These are phyloP conservation scores for Graptemys geographica DNA, from an alignment of 2,797 vertebrate genomes.

Conservation along the genomic window DNA sequence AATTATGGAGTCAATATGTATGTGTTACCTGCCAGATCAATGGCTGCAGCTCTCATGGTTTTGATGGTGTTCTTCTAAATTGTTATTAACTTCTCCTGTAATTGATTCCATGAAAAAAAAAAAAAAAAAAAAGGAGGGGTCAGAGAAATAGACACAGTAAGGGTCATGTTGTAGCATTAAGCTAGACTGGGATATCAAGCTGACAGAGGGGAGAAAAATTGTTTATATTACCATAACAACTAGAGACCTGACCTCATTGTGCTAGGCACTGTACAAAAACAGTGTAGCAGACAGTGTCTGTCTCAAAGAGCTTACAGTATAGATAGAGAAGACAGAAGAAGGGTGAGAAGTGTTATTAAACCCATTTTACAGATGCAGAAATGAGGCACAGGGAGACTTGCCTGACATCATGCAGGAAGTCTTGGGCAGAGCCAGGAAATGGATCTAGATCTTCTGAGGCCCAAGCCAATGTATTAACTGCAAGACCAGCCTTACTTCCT, in stretches of 20 bases:
- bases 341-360: background rate
- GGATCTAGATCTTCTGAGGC: background rate
- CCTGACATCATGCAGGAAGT: background rate
- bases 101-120: background rate
- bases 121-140: background rate
- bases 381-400: background rate
- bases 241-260: background rate
- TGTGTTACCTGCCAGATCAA: conserved; percentile 19
- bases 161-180: background rate
- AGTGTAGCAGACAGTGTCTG: background rate
- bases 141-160: background rate
- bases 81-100: conserved; percentile 8
- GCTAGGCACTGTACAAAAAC: background rate
- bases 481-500: background rate
- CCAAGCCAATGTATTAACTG: background rate
- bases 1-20: background rate
- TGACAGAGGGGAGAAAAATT: background rate
- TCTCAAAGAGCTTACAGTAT: background rate
- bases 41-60: background rate
- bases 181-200: fast-evolving
- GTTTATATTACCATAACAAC: fast-evolving
- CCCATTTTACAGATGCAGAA: background rate
- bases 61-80: conserved; percentile 28
- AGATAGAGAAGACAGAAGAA: background rate
- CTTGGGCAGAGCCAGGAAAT: background rate